Conservation (phyloP, 1,140 invertebrate genomes). For the Forficula auricularia region DNA sequence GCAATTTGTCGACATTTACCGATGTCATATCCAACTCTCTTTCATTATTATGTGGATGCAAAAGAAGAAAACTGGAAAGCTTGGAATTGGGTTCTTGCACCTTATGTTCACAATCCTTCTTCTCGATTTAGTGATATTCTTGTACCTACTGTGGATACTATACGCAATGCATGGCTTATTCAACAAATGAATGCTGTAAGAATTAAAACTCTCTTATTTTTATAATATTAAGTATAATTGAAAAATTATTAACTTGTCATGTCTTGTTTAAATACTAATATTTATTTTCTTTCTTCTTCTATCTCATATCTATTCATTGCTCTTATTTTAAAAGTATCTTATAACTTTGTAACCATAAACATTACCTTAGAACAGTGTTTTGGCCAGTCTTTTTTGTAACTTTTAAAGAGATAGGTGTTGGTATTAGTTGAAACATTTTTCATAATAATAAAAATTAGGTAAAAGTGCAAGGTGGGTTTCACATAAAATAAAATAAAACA, state of each 20-base stretch:
- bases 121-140: constrained; percentile 64
- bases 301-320: too few relatives aligned
- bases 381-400: too few relatives aligned
- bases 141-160: constrained; percentile 74
- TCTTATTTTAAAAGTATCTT: too few relatives aligned
- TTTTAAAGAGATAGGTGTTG: too few relatives aligned
- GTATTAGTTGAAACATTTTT: too few relatives aligned
- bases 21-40: constrained; percentile 42
- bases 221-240: neutral
- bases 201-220: too few relatives aligned
- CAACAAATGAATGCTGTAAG: constrained; percentile 55
- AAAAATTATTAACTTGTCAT: neutral
- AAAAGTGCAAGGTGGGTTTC: too few relatives aligned
- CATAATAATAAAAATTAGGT: too few relatives aligned
- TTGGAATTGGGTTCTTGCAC: constrained; percentile 58
- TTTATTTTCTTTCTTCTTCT: neutral
- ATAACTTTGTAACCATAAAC: too few relatives aligned
- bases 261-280: neutral
- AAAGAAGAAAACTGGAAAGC: constrained; percentile 59
- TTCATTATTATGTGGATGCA: constrained; percentile 63
- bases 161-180: constrained; percentile 58
- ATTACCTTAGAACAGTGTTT: too few relatives aligned
- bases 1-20: constrained; percentile 46
- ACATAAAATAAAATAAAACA: too few relatives aligned
- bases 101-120: constrained; percentile 50